Base-by-base conservation (phyloP, 2,113 vertebrate species). In the Amblyopsis rosae region DNA sequence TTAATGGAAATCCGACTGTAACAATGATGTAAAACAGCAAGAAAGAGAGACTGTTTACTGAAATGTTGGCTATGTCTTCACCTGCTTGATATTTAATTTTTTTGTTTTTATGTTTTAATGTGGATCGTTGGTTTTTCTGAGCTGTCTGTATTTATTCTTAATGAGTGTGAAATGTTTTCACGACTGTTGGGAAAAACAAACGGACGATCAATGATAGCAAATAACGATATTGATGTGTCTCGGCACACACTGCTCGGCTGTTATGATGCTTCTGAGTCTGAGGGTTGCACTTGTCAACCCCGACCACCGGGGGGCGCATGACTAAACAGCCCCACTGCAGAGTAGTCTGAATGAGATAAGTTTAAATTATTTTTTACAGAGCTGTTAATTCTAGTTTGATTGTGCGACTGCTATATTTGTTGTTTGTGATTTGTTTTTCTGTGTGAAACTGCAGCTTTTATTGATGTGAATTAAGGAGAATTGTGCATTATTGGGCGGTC, bases 281-380 rank as follows among this genome's bases (percentile, higher is more conserved):
- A 69, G 46, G 72, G 72, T 76, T 76, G 70, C 55, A 10, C 49
- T 63, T 6, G 6, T 71, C 15, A 32, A 62, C 54, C 59, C 65
- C 54, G 66, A 75, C 73, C 80, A 81, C 73, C 51, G 66, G 75
- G 81, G 71, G 82, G 82, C 75, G 65, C 60, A 59, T 86, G 83
- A 82, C 73, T 83, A 62, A 80, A 75, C 85, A 76, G 87, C 70
- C 58, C 56, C 60, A 65, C 35, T 69, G 64, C 35, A 74, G 51
- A 77, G 68, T 79, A 82, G 83, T 87, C 82, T 82, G 77, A 87
- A 76, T 76, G 83, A 79, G 81, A 88, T 75, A 11, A 68, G 35
- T 82, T 88, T 86, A 87, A 87, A 79, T 88, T 84, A 86, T 88
- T 88, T 17, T 50, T 80, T 79, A 85, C 77, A 61, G 9, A 82